Evolutionary conservation across 2,888 invertebrate genomes (phyloP), one percentile per base, ranked within the genome.

Genomic region (Dryobota labecula): DNA sequence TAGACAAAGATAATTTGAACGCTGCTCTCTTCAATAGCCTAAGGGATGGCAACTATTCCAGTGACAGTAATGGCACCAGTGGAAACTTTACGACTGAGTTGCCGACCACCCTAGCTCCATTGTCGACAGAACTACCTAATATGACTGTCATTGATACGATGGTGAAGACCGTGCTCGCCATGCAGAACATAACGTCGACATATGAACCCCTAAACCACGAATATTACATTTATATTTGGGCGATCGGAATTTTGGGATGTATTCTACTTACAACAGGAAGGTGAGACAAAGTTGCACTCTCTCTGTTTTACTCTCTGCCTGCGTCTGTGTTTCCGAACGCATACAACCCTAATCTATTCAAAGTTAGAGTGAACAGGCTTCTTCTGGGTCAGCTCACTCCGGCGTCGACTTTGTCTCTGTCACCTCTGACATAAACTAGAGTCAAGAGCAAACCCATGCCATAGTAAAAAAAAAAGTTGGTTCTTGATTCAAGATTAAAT

Each of bases 241-340:
- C 96, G 0, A 86, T 91, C 45, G 96, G 97, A 61, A 97, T 97
- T 76, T 53, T 96, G 0, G 94, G 94, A 4, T 97, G 97, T 62
- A 96, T 97, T 43, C 24, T 97, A 7, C 91, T 97, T 51, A 97
- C 97, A 9, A 96, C 96, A n/a, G 91, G 89, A 84, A 94, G 96
- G 96, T 96, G 67, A 85, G 86, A 81, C 20, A 20, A 33, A 54
- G 2, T 7, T 58, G 4, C 47, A n/a, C n/a, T n/a, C n/a, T n/a
- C n/a, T n/a, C n/a, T n/a, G n/a, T n/a, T n/a, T n/a, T n/a, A n/a
- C n/a, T n/a, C n/a, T n/a, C n/a, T n/a, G n/a, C n/a, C n/a, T n/a
- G n/a, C n/a, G n/a, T n/a, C n/a, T n/a, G n/a, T n/a, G n/a, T n/a
- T n/a, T n/a, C n/a, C n/a, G n/a, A n/a, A n/a, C n/a, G n/a, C n/a